phyloP scores from a whole-genome alignment of 2,888 invertebrate species.

The Eueremaeus valkanovi region DNA sequence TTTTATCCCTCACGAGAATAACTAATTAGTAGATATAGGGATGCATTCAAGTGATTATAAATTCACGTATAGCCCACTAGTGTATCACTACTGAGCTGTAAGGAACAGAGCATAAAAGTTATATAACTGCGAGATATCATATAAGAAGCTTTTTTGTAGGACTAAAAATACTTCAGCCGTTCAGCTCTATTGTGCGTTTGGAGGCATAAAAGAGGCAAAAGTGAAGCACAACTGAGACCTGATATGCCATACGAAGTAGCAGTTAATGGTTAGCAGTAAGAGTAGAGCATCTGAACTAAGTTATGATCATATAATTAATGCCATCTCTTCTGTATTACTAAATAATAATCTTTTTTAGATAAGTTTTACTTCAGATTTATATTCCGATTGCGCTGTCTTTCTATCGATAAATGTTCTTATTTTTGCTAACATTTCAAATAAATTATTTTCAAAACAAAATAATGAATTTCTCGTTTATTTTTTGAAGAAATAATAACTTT shows the following conservation, averaged over 20 bases:
- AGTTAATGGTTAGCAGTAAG: background rate
- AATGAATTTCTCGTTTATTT: too few species aligned
- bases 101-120: background rate
- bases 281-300: background rate
- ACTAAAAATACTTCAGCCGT: background rate
- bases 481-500: too few species aligned
- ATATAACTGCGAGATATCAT: background rate
- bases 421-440: too few species aligned
- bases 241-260: background rate
- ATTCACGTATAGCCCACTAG: background rate
- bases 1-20: slow-evolving; percentile 13
- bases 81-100: background rate
- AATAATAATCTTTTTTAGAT: background rate
- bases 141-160: slow-evolving; percentile 12
- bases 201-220: background rate
- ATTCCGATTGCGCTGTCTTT: too few species aligned
- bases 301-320: background rate
- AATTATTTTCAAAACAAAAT: too few species aligned
- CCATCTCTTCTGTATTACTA: too few species aligned
- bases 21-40: slow-evolving; percentile 19
- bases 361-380: too few species aligned
- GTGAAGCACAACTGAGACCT: background rate
- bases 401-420: too few species aligned
- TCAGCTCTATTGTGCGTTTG: background rate
- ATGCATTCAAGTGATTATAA: background rate